Percentiles rank a stretch among this genome's conserved stretches.
phyloP scores from a whole-genome alignment of 2,797 vertebrate genomes.

The Ibycter americanus region DNA sequence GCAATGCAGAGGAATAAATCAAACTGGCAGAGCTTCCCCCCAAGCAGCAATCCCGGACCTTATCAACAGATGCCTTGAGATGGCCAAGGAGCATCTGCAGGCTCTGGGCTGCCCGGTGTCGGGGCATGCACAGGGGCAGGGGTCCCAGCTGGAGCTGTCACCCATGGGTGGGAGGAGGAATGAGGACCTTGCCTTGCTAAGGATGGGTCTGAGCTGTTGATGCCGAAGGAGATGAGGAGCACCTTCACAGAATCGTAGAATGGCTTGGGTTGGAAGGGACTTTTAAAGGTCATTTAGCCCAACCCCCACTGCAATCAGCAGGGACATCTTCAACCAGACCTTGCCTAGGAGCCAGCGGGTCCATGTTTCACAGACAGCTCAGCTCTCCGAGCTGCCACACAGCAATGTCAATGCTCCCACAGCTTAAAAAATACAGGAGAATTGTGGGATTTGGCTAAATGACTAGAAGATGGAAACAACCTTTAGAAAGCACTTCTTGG shows the following conservation, averaged over 20 bases:
- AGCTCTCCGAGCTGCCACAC: background rate
- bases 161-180: background rate
- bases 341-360: background rate
- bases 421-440: background rate
- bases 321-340: background rate
- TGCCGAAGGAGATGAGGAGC: background rate
- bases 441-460: background rate
- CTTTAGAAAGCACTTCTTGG: background rate
- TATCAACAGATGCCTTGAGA: background rate
- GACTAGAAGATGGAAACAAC: background rate
- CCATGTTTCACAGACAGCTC: background rate
- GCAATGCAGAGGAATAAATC: background rate
- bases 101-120: background rate
- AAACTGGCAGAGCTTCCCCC: background rate
- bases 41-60: background rate
- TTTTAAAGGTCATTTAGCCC: background rate
- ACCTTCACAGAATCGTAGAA: background rate
- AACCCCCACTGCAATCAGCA: background rate
- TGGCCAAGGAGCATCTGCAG: background rate
- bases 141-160: background rate
- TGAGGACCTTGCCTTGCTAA: background rate
- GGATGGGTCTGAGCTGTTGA: background rate
- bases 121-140: background rate
- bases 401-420: rapidly evolving
- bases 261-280: background rate